Conservation (phyloP, 2,888 invertebrate genomes). For the Polyommatus icarus region DNA sequence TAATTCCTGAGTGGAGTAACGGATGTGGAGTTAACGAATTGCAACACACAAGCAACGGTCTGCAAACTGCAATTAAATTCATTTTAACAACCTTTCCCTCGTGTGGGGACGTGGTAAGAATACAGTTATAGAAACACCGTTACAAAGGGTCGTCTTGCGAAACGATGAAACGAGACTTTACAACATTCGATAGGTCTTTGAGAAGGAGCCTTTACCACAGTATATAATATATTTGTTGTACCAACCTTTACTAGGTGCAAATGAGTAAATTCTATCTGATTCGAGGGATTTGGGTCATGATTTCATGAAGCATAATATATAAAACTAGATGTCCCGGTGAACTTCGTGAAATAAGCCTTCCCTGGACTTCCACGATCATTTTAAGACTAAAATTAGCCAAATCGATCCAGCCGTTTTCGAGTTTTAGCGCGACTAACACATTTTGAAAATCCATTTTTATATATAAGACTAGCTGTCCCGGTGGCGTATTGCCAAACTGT, state of each 20-base stretch:
- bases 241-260: no score
- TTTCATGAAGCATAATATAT: no score
- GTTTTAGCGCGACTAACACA: no score
- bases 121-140: neutral
- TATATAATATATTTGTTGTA: no score
- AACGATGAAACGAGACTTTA: neutral
- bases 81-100: conserved; percentile 10
- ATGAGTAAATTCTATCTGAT: neutral
- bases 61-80: conserved; percentile 8
- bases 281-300: neutral
- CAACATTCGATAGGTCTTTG: neutral
- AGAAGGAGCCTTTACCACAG: neutral
- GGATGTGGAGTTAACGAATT: neutral
- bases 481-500: no score
- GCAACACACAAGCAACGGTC: neutral
- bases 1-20: neutral
- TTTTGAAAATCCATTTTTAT: no score
- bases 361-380: no score
- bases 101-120: neutral
- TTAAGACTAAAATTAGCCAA: no score
- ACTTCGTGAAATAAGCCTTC: no score
- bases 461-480: no score
- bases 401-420: no score
- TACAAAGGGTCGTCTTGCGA: neutral
- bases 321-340: no score